Evolutionary conservation across 2,888 invertebrate genomes (phyloP), one percentile per base, ranked within the genome.

Genomic region (Dynastes tityus): DNA sequence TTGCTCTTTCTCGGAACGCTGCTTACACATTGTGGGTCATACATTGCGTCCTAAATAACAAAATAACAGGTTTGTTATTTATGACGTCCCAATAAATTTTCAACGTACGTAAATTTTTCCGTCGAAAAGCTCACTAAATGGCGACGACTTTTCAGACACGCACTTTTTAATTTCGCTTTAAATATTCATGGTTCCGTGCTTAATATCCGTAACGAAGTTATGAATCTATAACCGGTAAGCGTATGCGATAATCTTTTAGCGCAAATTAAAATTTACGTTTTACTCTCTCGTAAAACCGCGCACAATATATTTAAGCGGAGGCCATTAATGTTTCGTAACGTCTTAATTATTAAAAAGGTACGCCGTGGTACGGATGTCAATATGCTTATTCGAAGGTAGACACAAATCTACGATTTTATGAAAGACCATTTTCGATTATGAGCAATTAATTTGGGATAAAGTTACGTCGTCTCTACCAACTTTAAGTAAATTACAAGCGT

Each of bases 401-500:
- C 58, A 58, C 71, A 58, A 55, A 71, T 71, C 40, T 61, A 73
- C 61, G 2, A 49, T 61, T 74, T 74, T 74, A 74, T 74, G 22
- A 63, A 74, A 45, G 13, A 40, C 55, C 67, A 27, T 45, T 40
- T 37, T 53, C 76, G 55, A 67, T 70, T 76, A 61, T 70, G 63
- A 45, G 61, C 49, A 79, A 78, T 82, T 81, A 83, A 83, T 83
- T 80, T 78, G 61, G 76, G 78, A 73, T 79, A 77, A 81, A 82
- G 76, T 81, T 81, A 80, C 80, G 80, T 74, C 79, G 75, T 82
- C 80, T 80, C 78, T 82, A 83, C 81, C 76, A 27, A 78, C 45
- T 77, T 74, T 81, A 82, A 79, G 80, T 81, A 86, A 87, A 86
- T 87, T 86, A 86, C 85, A 84, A 85, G 45, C 49, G 83, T 83